Percentiles rank a stretch among this genome's conserved stretches.
phyloP scores from a whole-genome alignment of 2,888 invertebrate species.

The Xylocampa areola region DNA sequence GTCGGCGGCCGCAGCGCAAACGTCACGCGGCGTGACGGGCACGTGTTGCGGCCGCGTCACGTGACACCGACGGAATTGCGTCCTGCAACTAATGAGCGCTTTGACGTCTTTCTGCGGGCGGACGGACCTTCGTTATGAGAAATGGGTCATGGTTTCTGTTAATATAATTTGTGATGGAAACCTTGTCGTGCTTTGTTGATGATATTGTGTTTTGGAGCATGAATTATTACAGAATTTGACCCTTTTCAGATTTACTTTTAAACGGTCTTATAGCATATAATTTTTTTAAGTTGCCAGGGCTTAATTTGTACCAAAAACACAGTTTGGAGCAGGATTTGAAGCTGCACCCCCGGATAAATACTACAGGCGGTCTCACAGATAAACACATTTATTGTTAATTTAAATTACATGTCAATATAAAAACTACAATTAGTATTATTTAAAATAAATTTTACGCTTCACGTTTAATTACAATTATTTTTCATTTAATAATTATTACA shows the following conservation, averaged over 20 bases:
- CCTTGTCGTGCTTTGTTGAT: slow-evolving; percentile 22
- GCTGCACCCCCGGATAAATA: too few relatives aligned
- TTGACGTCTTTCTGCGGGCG: slow-evolving; percentile 62
- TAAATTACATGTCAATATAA: too few relatives aligned
- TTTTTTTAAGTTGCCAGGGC: too few relatives aligned
- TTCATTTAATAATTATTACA: too few relatives aligned
- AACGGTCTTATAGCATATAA: background rate
- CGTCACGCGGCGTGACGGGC: slow-evolving; percentile 64
- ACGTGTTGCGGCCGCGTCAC: slow-evolving; percentile 64
- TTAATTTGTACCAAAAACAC: too few relatives aligned
- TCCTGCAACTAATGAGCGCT: slow-evolving; percentile 62
- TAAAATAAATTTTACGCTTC: too few relatives aligned
- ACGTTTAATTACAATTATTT: too few relatives aligned
- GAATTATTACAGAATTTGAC: background rate
- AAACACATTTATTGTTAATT: too few relatives aligned
- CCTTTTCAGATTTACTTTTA: slow-evolving; percentile 2
- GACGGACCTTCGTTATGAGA: slow-evolving; percentile 62
- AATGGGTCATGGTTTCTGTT: slow-evolving; percentile 61
- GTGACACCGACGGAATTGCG: slow-evolving; percentile 72
- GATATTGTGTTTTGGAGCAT: slow-evolving; percentile 21
- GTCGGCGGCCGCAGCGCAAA: slow-evolving; percentile 55
- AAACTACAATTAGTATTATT: too few relatives aligned
- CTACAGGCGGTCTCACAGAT: too few relatives aligned
- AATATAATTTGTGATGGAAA: slow-evolving; percentile 50
- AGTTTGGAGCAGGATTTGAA: too few relatives aligned